Percentiles rank a stretch among this genome's conserved stretches.
Conservation (phyloP, 1,140 invertebrate species). For the Diorhabda sublineata region DNA sequence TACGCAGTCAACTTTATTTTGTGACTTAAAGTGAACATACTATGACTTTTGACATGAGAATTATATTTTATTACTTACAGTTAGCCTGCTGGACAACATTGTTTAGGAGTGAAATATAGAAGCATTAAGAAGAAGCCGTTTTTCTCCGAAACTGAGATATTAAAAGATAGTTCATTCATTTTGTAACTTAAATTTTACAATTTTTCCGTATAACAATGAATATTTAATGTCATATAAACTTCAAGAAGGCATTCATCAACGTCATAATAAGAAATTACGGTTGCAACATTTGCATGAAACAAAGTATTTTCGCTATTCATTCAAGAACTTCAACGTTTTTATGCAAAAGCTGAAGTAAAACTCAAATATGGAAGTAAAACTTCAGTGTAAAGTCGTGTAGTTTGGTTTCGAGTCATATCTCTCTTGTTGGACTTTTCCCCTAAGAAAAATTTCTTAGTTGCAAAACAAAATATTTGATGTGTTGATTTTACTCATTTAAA, state of each 20-base stretch:
- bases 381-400: neutral
- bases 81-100: too few relatives aligned
- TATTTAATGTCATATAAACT: neutral
- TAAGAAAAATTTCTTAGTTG: neutral
- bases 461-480: too few relatives aligned
- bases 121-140: too few relatives aligned
- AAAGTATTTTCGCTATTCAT: neutral
- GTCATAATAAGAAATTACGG: slow-evolving; percentile 2
- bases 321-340: neutral
- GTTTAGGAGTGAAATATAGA: too few relatives aligned
- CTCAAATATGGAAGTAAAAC: neutral
- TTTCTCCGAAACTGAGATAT: too few relatives aligned
- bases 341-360: slow-evolving; percentile 1
- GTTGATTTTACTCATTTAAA: too few relatives aligned
- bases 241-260: neutral
- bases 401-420: neutral
- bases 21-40: too few relatives aligned
- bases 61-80: too few relatives aligned
- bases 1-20: too few relatives aligned
- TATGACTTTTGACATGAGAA: too few relatives aligned
- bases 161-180: too few relatives aligned
- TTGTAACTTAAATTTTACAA: too few relatives aligned
- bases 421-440: neutral
- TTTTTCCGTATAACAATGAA: neutral
- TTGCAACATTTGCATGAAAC: neutral